These are phyloP conservation scores for Leucoraja erinaceus DNA, from an alignment of 2,113 vertebrate genomes.

Conservation along the genomic window DNA sequence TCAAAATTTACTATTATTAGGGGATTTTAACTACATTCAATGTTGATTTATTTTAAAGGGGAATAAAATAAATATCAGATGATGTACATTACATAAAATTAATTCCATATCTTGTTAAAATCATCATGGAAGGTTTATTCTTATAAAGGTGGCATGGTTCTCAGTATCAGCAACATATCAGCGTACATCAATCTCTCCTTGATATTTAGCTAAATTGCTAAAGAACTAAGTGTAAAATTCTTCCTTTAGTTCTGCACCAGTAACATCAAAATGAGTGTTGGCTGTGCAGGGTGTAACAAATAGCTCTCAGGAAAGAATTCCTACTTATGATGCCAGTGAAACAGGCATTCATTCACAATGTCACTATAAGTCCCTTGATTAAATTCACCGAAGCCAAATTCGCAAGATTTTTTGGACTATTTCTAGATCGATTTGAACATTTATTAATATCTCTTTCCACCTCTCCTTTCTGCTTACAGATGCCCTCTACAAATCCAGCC, in stretches of 20 bases:
- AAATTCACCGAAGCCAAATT: not conserved
- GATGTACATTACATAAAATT: not conserved
- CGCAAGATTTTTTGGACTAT: not conserved
- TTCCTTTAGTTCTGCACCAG: not conserved
- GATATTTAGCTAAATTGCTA: not conserved
- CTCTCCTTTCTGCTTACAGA: too few species aligned
- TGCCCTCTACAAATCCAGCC: too few species aligned
- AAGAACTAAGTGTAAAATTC: not conserved
- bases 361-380: not conserved
- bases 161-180: not conserved
- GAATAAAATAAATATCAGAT: not conserved
- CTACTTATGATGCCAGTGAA: not conserved
- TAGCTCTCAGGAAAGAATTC: not conserved
- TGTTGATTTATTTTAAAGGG: not conserved
- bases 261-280: not conserved
- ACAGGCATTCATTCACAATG: not conserved
- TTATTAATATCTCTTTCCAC: too few species aligned
- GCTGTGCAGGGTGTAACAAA: not conserved
- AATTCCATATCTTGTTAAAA: not conserved
- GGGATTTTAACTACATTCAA: not conserved
- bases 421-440: not conserved
- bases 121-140: too few species aligned
- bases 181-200: not conserved
- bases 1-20: not conserved
- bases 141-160: too few species aligned